Percentiles rank a stretch among this genome's conserved stretches.
These are phyloP conservation scores for Archivesica marissinica DNA, from an alignment of 1,140 invertebrate genomes.

Conservation along the genomic window DNA sequence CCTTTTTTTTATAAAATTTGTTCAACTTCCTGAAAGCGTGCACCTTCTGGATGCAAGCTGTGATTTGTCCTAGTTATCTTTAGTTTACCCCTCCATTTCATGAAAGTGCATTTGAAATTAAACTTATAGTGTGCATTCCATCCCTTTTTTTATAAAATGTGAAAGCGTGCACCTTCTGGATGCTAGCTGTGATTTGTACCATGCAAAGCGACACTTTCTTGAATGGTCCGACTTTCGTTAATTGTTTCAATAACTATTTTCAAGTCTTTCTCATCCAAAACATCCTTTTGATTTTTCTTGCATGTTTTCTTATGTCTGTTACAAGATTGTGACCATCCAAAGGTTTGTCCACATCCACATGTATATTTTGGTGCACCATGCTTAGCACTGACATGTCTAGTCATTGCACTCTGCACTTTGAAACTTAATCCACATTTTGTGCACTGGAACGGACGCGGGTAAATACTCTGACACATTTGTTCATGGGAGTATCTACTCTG, in stretches of 20 bases:
- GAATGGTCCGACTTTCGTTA: neutral
- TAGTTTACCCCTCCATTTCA: no score
- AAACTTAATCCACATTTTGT: neutral
- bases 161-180: no score
- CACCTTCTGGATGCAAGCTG: no score
- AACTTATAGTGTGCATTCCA: no score
- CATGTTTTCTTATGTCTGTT: neutral
- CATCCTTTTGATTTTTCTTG: neutral
- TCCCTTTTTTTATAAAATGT: no score
- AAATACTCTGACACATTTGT: neutral
- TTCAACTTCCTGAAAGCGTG: no score
- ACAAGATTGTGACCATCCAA: neutral
- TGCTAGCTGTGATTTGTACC: no score
- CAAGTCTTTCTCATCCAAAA: neutral
- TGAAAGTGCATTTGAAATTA: no score
- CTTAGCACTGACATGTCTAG: neutral
- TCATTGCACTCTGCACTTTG: neutral
- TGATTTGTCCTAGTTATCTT: no score
- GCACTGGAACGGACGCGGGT: neutral
- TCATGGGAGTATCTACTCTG: conserved; percentile 1
- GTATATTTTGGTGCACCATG: neutral
- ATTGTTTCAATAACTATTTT: neutral
- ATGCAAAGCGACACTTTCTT: neutral
- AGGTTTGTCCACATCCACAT: neutral
- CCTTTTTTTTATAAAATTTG: no score